Evolutionary conservation across 2,888 invertebrate genomes (phyloP), one percentile per base, ranked within the genome.

Genomic region (Spicauda simplicius): DNA sequence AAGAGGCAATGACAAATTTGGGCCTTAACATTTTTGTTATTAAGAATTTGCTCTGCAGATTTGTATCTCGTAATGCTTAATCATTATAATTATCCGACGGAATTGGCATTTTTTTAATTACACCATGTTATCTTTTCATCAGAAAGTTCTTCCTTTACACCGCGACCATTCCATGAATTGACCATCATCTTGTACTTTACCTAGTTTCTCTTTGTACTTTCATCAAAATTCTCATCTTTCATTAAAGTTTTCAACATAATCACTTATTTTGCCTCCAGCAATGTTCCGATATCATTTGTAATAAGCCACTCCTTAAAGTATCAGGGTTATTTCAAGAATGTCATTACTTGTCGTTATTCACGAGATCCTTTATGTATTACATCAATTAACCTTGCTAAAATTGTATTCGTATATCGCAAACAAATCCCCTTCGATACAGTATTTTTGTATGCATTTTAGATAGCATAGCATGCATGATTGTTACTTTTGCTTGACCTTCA

Each of bases 1-100:
- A 54, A 55, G 62, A 62, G 62, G 59, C 68, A 70, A 56, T 64
- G 66, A 71, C 62, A 65, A 63, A 67, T 69, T 52, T 71, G 64
- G 62, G 53, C 55, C 60, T 66, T 60, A 61, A 57, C 53, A 58
- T 60, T 71, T 69, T 58, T 55, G 64, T 52, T 55, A 57, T 60
- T 53, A 54, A 55, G 60, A 66, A 57, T 64, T 66, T 66, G 66
- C 54, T 16, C 55, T 12, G 50, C 50, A 60, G 66, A 66, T 66
- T 60, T 60, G 55, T 55, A 66, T 66, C 66, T 60, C 16, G 55
- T 66, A 66, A 55, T 66, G 66, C 55, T 66, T 55, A 66, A 60
- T 60, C 60, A 66, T 66, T 66, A 59, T 66, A 66, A 61, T 61
- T 60, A 66, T 20, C 25, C 12, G 50, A 48, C 19, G 25, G 55